phyloP scores from a whole-genome alignment of 1,140 invertebrate genomes.

The Liolophura sinensis region DNA sequence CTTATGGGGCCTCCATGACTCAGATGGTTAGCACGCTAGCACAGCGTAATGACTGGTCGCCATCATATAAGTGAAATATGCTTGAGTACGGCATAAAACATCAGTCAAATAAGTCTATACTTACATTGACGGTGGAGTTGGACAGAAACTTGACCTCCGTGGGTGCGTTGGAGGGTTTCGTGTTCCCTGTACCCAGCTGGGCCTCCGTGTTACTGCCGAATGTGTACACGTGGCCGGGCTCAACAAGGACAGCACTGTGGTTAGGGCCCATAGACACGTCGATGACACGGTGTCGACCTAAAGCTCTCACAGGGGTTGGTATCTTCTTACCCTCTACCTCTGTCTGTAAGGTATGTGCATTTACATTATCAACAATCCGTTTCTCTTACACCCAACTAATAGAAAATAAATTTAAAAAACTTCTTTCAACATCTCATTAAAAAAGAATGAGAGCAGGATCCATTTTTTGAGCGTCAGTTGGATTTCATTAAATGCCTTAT shows the following conservation, averaged over 20 bases:
- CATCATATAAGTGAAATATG: no score
- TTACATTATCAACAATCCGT: not conserved
- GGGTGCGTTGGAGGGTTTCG: conserved; percentile 55
- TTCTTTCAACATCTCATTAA: no score
- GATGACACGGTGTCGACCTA: conserved; percentile 58
- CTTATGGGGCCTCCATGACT: no score
- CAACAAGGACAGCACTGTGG: conserved; percentile 68
- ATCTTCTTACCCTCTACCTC: conserved; percentile 60
- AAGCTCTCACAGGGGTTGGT: conserved; percentile 58
- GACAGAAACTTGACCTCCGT: conserved; percentile 64
- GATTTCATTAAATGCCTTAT: no score
- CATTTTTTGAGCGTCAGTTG: no score
- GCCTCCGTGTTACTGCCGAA: conserved; percentile 69
- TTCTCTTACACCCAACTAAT: no score
- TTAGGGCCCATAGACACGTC: conserved; percentile 65
- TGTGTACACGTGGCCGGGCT: conserved; percentile 70
- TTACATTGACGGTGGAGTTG: conserved; percentile 64
- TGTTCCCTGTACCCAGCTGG: conserved; percentile 64
- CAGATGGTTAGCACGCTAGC: no score
- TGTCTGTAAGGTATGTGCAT: conserved; percentile 34
- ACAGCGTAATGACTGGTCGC: no score
- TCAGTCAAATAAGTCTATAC: conserved; percentile 26
- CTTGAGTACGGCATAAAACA: no score
- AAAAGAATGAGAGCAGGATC: no score
- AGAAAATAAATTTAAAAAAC: no score